Conservation (phyloP, 2,797 vertebrate genomes). For the Ataeniobius toweri region DNA sequence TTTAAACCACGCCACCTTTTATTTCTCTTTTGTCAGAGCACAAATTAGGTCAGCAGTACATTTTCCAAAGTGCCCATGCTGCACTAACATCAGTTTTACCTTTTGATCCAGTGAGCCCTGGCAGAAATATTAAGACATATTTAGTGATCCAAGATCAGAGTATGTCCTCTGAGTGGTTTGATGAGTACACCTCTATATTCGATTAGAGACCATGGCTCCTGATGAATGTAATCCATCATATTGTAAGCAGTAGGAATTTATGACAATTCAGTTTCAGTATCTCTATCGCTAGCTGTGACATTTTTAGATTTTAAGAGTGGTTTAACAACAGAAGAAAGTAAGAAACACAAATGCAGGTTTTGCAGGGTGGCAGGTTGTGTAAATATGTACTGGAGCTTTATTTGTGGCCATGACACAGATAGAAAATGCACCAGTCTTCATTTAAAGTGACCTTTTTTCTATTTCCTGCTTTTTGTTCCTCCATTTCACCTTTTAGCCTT, state of each 20-base stretch:
- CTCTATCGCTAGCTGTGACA: conserved; percentile 66
- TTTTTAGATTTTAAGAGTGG: conserved; percentile 54
- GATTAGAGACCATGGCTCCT: conserved; percentile 64
- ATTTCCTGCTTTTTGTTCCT: conserved; percentile 58
- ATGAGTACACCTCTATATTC: conserved; percentile 68
- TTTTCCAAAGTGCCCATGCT: conserved; percentile 65
- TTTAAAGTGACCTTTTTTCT: conserved; percentile 50
- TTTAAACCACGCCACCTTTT: conserved; percentile 31
- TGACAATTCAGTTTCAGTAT: conserved; percentile 71
- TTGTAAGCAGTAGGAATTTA: conserved; percentile 66
- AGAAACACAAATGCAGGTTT: conserved; percentile 66
- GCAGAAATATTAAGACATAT: conserved; percentile 67
- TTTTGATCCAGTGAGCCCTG: conserved; percentile 59
- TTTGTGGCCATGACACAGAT: conserved; percentile 73
- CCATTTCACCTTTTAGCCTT: conserved; percentile 77
- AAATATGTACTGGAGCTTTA: conserved; percentile 66
- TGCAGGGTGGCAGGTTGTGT: conserved; percentile 48
- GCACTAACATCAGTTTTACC: conserved; percentile 62
- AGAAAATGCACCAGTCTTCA: conserved; percentile 57
- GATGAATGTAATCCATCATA: conserved; percentile 78
- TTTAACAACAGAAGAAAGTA: conserved; percentile 66
- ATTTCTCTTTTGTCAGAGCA: conserved; percentile 49
- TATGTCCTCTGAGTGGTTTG: conserved; percentile 69
- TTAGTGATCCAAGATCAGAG: conserved; percentile 67
- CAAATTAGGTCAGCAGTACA: conserved; percentile 58